Base-by-base conservation (phyloP, 2,113 vertebrate species). In the Chionomys nivalis region DNA sequence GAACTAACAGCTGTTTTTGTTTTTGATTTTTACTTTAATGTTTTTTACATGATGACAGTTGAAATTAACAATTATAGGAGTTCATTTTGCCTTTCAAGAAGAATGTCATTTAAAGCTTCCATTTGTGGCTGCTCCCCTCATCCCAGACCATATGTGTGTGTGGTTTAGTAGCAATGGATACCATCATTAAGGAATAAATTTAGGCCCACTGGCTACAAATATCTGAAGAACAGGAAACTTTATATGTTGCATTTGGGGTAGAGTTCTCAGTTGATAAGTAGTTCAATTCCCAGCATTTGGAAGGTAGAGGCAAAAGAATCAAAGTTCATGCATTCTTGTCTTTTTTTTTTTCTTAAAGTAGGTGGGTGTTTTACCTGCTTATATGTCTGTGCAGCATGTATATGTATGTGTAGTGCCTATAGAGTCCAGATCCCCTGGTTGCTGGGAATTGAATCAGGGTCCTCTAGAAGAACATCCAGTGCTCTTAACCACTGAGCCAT, bases 111-210 rank as follows among this genome's bases (percentile, higher is more conserved):
- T 87, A 68, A 97, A 82, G 76, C 47, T 12, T 86, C 47, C 52
- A 91, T 95, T 95, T 87, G 89, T 87, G n/a, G 88, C 36, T 92
- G 88, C 55, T 95, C 52, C 55, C 72, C 68, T 94, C 39, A 39
- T 98, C 92, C 91, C 36, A 75, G 89, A 58, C 70, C 39, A 3
- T 58, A 58, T 93, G 68, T 89, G 39, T 75, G 3, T 58, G 79
- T 94, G 83, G 47, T 52, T 89, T 55, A 65, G 87, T 87, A 93
- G 87, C 73, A 83, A 93, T 66, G 47, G 82, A 81, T 95, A 72
- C 66, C 68, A 12, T 93, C 89, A 79, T 89, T 97, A 91, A 70
- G 65, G 78, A 95, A 70, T 26, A 96, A 78, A 78, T 88, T 47
- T 7, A 87, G 44, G 83, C 63, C 91, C 28, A 10, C 2, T 52